Evolutionary conservation across 2,888 invertebrate species (phyloP).

Genomic region (Ormyrus pomaceus): DNA sequence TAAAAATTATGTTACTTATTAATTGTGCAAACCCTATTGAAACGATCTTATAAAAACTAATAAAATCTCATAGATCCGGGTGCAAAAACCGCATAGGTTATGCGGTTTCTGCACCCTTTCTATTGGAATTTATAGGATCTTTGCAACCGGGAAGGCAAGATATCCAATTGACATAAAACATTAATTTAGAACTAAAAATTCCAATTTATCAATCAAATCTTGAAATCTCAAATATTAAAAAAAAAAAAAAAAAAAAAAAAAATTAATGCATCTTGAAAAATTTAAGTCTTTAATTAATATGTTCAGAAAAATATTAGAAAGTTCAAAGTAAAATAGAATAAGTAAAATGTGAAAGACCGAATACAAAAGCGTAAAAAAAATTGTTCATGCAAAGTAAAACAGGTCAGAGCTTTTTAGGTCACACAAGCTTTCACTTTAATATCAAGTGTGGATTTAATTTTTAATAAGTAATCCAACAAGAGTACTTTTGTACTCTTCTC

Average conservation of each 20-base stretch:
- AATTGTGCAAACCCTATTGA: too few relatives aligned
- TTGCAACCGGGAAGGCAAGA: too few relatives aligned
- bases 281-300: not conserved
- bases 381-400: conserved; percentile 34
- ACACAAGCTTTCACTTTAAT: conserved; percentile 28
- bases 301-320: not conserved
- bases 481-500: not conserved
- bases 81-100: too few relatives aligned
- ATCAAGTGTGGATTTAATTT: not conserved
- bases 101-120: too few relatives aligned
- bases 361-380: not conserved
- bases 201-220: too few relatives aligned
- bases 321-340: not conserved
- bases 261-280: not conserved
- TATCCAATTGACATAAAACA: too few relatives aligned
- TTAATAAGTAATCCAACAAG: not conserved
- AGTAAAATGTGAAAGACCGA: not conserved
- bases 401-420: conserved; percentile 49
- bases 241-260: conserved; percentile 7
- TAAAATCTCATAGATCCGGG: too few relatives aligned
- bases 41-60: too few relatives aligned
- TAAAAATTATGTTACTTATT: too few relatives aligned
- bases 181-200: too few relatives aligned
- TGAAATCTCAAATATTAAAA: not conserved
- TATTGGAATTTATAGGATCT: too few relatives aligned